A percentile compares a stretch with the other conserved stretches of the same genome.
Evolutionary conservation across 2,888 invertebrate species (phyloP).

Genomic region (Gari tellinella): DNA sequence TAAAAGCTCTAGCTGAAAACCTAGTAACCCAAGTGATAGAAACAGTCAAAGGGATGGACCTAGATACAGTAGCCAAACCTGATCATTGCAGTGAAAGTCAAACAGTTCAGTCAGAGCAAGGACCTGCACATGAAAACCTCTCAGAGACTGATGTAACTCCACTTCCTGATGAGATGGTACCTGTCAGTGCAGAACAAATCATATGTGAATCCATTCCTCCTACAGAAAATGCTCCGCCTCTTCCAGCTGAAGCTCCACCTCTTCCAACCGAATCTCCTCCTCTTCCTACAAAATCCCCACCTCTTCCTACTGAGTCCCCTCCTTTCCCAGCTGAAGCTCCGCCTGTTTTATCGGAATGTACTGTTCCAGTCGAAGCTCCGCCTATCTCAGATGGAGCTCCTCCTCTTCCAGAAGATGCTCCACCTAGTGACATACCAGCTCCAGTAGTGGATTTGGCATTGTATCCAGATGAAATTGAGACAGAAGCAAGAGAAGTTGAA

Average conservation of each 20-base stretch:
- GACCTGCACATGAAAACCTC: neutral
- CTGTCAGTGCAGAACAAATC: too few species aligned
- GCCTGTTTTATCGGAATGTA: constrained; percentile 6
- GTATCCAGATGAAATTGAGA: constrained; percentile 35
- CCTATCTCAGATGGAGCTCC: constrained; percentile 6
- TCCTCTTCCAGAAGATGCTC: constrained; percentile 5
- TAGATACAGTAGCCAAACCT: neutral
- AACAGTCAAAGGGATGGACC: constrained; percentile 28
- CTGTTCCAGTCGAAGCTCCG: constrained; percentile 2
- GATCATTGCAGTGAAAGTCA: neutral
- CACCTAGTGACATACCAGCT: neutral
- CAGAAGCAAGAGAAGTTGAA: neutral
- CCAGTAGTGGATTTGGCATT: constrained; percentile 39
- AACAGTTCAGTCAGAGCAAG: neutral
- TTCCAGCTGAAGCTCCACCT: constrained; percentile 28
- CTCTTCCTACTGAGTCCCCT: constrained; percentile 5
- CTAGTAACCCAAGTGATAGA: constrained; percentile 56
- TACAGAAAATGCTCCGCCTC: constrained; percentile 19
- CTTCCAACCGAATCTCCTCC: constrained; percentile 35
- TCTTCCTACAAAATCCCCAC: constrained; percentile 10
- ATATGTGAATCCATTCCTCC: neutral
- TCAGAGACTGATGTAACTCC: neutral
- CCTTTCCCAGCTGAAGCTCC: constrained; percentile 8
- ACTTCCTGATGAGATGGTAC: too few species aligned
- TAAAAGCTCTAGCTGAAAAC: constrained; percentile 43